These are phyloP conservation scores for Wasmannia auropunctata DNA, from an alignment of 1,140 invertebrate species.

Conservation along the genomic window DNA sequence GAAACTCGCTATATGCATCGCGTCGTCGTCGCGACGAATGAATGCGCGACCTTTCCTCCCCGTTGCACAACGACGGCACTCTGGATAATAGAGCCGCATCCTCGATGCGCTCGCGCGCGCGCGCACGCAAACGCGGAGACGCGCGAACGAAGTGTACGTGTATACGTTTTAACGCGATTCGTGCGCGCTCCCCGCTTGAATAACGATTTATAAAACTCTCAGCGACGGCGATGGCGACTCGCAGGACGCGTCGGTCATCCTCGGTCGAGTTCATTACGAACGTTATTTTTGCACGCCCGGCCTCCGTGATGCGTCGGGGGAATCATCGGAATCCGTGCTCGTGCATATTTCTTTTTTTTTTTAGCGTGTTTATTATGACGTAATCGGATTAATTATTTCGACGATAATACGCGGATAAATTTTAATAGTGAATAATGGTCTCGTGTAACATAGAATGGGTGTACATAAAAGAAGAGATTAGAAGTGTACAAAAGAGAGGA, in stretches of 20 bases:
- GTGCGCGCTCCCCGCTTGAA: slow-evolving; percentile 45
- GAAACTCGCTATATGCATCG: slow-evolving; percentile 22
- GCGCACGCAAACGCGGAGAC: slow-evolving; percentile 1
- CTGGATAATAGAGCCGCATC: slow-evolving; percentile 63
- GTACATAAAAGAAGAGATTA: neutral
- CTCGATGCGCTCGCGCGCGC: slow-evolving; percentile 7
- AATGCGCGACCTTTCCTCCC: slow-evolving; percentile 59
- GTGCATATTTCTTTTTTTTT: neutral
- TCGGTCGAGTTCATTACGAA: slow-evolving; percentile 32
- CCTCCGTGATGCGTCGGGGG: slow-evolving; percentile 16
- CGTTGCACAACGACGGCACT: slow-evolving; percentile 55
- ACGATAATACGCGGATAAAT: neutral
- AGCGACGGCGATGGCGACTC: slow-evolving; percentile 4
- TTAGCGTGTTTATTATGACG: neutral
- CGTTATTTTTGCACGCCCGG: slow-evolving; percentile 47
- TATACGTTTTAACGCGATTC: slow-evolving; percentile 39
- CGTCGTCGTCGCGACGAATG: slow-evolving; percentile 48
- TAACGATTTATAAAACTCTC: slow-evolving; percentile 62
- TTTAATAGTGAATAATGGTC: slow-evolving; percentile 8
- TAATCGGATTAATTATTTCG: slow-evolving; percentile 40
- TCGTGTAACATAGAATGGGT: neutral
- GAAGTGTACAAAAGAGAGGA: neutral
- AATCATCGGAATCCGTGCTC: slow-evolving; percentile 1
- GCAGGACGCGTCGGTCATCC: slow-evolving; percentile 20
- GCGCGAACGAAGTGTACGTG: slow-evolving; percentile 7